Evolutionary conservation across 2,888 invertebrate genomes (phyloP).

Genomic region (Drosophila neotestacea): DNA sequence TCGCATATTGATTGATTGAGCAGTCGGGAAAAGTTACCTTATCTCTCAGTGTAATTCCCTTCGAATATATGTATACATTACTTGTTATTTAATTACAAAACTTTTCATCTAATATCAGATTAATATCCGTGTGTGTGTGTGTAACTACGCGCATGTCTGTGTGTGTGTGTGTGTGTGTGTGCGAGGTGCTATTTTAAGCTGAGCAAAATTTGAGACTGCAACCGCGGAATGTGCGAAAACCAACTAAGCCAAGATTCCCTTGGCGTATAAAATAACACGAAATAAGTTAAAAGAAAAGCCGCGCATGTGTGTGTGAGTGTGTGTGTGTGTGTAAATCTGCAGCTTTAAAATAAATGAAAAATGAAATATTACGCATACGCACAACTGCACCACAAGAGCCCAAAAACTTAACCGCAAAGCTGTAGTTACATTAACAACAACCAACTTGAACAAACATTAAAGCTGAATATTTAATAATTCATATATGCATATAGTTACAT

Average conservation of each 20-base stretch:
- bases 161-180: neutral
- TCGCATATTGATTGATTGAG: constrained; percentile 46
- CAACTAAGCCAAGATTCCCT: constrained; percentile 28
- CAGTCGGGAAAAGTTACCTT: constrained; percentile 35
- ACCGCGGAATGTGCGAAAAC: constrained; percentile 12
- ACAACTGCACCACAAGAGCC: constrained; percentile 41
- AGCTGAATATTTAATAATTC: neutral
- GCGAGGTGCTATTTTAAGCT: neutral
- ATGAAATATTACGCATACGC: constrained; percentile 56
- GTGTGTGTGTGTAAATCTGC: neutral
- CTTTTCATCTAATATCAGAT: constrained; percentile 27
- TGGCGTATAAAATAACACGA: constrained; percentile 13
- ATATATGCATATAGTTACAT: neutral
- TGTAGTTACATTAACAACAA: constrained; percentile 5
- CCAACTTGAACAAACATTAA: constrained; percentile 10
- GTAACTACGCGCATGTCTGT: neutral
- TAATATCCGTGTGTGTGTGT: neutral
- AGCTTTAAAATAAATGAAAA: constrained; percentile 34
- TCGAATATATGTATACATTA: constrained; percentile 28
- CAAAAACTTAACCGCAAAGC: constrained; percentile 12
- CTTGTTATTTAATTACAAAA: constrained; percentile 47
- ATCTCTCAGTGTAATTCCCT: constrained; percentile 13
- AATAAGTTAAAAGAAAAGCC: constrained; percentile 26
- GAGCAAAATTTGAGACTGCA: constrained; percentile 13
- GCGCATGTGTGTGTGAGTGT: neutral